A percentile compares a stretch with the other conserved stretches of the same genome.
Evolutionary conservation across 2,797 vertebrate species (phyloP).

Genomic region (Coccyzus lansbergi): DNA sequence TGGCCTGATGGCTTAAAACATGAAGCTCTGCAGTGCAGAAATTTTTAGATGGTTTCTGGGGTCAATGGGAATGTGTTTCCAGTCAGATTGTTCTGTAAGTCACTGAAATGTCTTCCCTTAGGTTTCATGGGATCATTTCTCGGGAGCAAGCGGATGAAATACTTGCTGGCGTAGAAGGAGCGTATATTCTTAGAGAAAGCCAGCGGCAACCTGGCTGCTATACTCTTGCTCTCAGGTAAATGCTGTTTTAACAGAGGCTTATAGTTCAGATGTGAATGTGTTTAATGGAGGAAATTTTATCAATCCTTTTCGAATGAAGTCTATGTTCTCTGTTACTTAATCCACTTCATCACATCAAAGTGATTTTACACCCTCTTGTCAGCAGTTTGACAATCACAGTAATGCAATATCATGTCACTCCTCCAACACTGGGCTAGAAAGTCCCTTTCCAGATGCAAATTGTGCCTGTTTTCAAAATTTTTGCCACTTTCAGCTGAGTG

Average conservation of each 20-base stretch:
- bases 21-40: fast-evolving
- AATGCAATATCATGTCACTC: background rate
- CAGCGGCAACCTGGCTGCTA: slow-evolving; percentile 94
- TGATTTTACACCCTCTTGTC: background rate
- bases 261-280: background rate
- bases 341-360: background rate
- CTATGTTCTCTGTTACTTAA: fast-evolving
- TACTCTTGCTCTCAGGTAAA: slow-evolving; percentile 93
- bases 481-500: background rate
- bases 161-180: slow-evolving; percentile 87
- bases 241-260: background rate
- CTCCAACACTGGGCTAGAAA: background rate
- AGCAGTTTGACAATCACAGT: background rate
- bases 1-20: background rate
- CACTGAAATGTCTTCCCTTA: slow-evolving; percentile 61
- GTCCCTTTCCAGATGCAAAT: background rate
- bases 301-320: background rate
- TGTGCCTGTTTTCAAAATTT: background rate
- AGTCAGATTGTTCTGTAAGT: background rate
- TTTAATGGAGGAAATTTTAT: background rate
- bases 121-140: slow-evolving; percentile 95
- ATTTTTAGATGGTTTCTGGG: background rate
- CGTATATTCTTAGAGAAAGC: slow-evolving; percentile 97
- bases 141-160: slow-evolving; percentile 93
- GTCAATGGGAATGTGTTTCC: background rate